These are phyloP conservation scores for Phainopepla nitens DNA, from an alignment of 2,113 vertebrate species.

Conservation along the genomic window DNA sequence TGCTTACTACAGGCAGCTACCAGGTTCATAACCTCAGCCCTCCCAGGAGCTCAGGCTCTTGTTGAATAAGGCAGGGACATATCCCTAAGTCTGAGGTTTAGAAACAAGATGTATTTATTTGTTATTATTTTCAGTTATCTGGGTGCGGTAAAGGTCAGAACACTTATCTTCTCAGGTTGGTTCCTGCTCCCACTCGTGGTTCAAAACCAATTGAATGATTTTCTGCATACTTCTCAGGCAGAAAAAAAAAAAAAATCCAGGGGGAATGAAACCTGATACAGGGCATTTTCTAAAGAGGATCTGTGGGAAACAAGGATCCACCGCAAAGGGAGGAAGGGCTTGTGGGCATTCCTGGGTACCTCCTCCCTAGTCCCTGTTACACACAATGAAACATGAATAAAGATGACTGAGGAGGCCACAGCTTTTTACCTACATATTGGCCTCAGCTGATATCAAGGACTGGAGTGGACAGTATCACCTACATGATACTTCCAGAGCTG, in stretches of 20 bases:
- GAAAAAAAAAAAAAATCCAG: conserved; percentile 24
- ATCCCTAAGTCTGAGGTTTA: not conserved
- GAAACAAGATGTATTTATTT: conserved; percentile 42
- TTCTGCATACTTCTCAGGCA: conserved; percentile 33
- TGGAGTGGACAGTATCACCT: not conserved
- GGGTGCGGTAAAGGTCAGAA: conserved; percentile 26
- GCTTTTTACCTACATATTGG: not conserved
- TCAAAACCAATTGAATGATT: conserved; percentile 47
- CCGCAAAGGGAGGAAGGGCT: not conserved
- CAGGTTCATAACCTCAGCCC: not conserved
- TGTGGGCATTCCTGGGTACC: not conserved
- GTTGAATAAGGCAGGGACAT: not conserved
- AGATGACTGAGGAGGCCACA: not conserved
- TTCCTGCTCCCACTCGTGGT: conserved; percentile 49
- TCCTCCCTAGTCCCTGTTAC: not conserved
- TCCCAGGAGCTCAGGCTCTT: not conserved
- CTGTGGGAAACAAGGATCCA: conserved; percentile 44
- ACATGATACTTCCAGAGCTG: not conserved
- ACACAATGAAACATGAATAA: conserved; percentile 17
- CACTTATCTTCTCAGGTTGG: conserved; percentile 43
- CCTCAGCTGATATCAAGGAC: not conserved
- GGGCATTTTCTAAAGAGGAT: conserved; percentile 17
- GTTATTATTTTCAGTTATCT: conserved; percentile 50
- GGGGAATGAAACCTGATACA: conserved; percentile 24
- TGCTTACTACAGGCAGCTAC: not conserved